phyloP scores from a whole-genome alignment of 2,113 vertebrate genomes.

The Balaeniceps rex region DNA sequence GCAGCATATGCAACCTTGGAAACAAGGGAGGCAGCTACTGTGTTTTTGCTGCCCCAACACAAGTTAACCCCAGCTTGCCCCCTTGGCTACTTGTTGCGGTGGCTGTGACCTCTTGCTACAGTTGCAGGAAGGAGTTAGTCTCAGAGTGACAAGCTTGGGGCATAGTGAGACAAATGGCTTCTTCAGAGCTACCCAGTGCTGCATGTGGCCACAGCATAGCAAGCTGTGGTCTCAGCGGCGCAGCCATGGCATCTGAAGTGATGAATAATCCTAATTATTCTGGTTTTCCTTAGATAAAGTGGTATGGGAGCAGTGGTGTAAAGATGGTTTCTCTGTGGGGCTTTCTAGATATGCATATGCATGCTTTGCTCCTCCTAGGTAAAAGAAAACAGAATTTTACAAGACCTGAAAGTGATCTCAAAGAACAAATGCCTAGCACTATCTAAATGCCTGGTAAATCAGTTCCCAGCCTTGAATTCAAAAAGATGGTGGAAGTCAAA shows the following conservation, averaged over 20 bases:
- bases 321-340: not conserved
- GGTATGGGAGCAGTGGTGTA: not conserved
- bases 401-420: not conserved
- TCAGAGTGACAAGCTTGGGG: not conserved
- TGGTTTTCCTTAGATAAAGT: not conserved
- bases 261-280: not conserved
- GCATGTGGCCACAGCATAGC: fast-evolving
- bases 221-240: not conserved
- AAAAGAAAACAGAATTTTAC: not conserved
- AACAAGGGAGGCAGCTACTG: not conserved
- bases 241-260: not conserved
- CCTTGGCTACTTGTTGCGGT: not conserved
- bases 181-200: not conserved
- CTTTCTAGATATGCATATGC: not conserved
- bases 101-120: not conserved
- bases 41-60: not conserved
- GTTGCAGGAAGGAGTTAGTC: not conserved
- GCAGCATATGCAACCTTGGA: not conserved
- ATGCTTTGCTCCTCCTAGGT: not conserved
- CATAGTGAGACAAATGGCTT: not conserved
- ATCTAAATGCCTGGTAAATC: not conserved
- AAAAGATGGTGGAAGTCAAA: not conserved
- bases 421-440: not conserved
- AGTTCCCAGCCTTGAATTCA: not conserved
- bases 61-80: not conserved